Conservation (phyloP, 2,888 invertebrate genomes). For the Stegophylla sp. region DNA sequence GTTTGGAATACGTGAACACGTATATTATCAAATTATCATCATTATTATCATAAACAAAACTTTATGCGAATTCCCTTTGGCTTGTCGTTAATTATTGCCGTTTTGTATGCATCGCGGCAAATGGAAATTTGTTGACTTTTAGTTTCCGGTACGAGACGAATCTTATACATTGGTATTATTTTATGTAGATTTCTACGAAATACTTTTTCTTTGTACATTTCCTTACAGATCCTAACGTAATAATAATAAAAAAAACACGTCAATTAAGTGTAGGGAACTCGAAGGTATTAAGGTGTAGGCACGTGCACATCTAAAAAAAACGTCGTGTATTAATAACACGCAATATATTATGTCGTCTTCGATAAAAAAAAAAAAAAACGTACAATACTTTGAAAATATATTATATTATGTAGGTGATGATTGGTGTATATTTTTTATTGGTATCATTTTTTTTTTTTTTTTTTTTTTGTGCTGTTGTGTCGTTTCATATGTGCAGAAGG, state of each 20-base stretch:
- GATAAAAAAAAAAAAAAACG: too few species aligned
- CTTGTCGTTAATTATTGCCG: slow-evolving; percentile 20
- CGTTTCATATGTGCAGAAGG: not conserved
- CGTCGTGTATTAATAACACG: too few species aligned
- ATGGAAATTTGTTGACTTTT: slow-evolving; percentile 32
- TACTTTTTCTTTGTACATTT: too few species aligned
- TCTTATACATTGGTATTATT: too few species aligned
- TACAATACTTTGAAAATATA: not conserved
- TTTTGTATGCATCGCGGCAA: not conserved
- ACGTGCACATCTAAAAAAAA: too few species aligned
- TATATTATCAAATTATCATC: not conserved
- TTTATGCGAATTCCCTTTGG: slow-evolving; percentile 27
- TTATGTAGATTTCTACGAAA: too few species aligned
- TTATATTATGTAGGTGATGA: not conserved
- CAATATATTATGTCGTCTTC: too few species aligned
- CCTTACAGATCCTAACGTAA: too few species aligned
- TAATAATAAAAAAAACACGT: too few species aligned
- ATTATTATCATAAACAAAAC: slow-evolving; percentile 35
- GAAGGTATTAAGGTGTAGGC: too few species aligned
- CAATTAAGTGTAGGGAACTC: too few species aligned
- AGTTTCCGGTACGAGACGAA: not conserved
- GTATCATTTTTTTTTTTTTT: not conserved
- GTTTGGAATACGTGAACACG: not conserved
- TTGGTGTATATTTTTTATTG: slow-evolving; percentile 2
- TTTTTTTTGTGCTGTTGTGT: not conserved